Conservation (phyloP, 2,888 invertebrate genomes). For the Drosophila nigricruria region DNA sequence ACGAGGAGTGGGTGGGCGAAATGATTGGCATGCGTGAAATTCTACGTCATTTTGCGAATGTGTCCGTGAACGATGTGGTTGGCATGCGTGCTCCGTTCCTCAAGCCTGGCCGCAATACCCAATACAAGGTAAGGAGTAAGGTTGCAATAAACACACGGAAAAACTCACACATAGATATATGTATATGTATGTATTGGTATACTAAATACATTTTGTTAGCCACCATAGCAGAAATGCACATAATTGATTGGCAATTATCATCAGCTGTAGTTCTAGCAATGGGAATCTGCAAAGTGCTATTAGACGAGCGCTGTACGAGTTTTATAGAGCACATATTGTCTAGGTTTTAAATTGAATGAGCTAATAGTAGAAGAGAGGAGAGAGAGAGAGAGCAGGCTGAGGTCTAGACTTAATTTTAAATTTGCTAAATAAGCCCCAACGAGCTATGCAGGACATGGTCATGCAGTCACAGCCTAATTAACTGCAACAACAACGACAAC, state of each 20-base stretch:
- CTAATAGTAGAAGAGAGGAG: background rate
- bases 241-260: slow-evolving; percentile 54
- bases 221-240: slow-evolving; percentile 16
- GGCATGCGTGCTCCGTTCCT: slow-evolving; percentile 95
- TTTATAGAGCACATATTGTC: background rate
- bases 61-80: slow-evolving; percentile 92
- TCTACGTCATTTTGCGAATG: slow-evolving; percentile 92
- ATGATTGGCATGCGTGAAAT: slow-evolving; percentile 98
- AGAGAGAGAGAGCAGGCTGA: no score
- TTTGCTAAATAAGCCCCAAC: background rate
- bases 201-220: slow-evolving; percentile 13
- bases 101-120: slow-evolving; percentile 96
- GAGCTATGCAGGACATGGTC: background rate
- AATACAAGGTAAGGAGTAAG: slow-evolving; percentile 90
- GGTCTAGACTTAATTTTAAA: background rate
- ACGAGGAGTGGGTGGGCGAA: slow-evolving; percentile 97
- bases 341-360: background rate
- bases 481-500: background rate
- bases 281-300: slow-evolving; percentile 5
- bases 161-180: background rate
- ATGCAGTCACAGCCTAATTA: background rate
- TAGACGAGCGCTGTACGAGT: background rate
- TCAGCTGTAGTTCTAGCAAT: slow-evolving; percentile 17
- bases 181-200: background rate
- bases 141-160: slow-evolving; percentile 1